Evolutionary conservation across 2,888 invertebrate genomes (phyloP).

Genomic region (Pseudococcus longispinus): DNA sequence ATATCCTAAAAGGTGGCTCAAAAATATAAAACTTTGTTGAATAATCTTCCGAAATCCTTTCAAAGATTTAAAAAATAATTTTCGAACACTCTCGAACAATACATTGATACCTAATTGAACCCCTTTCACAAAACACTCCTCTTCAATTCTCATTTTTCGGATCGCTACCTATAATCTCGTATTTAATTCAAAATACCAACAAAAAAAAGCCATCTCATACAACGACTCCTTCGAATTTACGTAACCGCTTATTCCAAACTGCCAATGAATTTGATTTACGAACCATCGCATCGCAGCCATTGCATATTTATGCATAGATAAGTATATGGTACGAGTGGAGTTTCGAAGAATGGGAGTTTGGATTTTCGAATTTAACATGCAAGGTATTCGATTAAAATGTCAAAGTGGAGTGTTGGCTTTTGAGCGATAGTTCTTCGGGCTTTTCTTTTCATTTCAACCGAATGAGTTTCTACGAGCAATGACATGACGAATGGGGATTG

Average conservation of each 20-base stretch:
- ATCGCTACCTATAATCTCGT: not conserved
- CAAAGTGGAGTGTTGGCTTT: not conserved
- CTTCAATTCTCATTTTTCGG: not conserved
- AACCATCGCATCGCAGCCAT: not conserved
- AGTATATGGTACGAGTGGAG: not conserved
- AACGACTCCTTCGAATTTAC: not conserved
- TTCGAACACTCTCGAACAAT: no score
- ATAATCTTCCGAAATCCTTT: no score
- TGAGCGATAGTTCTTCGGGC: not conserved
- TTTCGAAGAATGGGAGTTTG: not conserved
- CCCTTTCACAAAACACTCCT: no score
- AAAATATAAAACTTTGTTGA: no score
- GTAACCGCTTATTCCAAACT: not conserved
- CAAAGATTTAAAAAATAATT: no score
- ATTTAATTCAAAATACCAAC: not conserved
- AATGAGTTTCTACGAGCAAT: not conserved
- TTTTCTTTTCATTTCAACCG: not conserved
- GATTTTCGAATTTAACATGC: not conserved
- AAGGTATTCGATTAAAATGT: not conserved
- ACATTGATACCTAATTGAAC: not conserved
- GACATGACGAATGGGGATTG: not conserved
- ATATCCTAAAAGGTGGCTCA: no score
- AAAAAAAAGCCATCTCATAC: not conserved
- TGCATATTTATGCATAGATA: conserved; percentile 1
- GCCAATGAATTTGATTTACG: not conserved